Conservation (phyloP, 2,113 vertebrate species). For the Semnornis frantzii region DNA sequence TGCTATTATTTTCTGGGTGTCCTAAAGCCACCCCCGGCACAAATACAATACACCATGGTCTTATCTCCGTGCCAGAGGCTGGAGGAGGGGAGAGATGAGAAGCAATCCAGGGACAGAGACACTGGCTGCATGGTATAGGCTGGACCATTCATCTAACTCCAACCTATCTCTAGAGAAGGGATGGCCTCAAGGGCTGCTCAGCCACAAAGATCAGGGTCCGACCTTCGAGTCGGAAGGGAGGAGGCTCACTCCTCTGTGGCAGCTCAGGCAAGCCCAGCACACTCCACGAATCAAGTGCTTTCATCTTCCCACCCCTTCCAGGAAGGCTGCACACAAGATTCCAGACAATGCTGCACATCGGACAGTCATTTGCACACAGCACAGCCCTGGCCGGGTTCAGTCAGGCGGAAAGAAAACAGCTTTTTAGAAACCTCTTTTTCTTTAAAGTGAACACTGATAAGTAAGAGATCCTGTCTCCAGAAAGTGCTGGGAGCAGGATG, state of each 20-base stretch:
- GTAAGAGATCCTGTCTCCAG: background rate
- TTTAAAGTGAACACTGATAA: background rate
- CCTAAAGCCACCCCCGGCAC: background rate
- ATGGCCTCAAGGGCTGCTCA: background rate
- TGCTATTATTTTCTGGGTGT: background rate
- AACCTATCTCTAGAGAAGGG: background rate
- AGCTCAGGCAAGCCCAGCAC: background rate
- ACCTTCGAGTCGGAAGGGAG: background rate
- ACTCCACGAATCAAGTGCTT: background rate
- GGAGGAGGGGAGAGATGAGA: background rate
- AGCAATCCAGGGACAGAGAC: background rate
- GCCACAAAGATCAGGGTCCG: background rate
- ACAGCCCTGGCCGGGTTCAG: background rate
- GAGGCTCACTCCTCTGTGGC: background rate
- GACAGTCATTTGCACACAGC: background rate
- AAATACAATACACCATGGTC: background rate
- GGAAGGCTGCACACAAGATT: background rate
- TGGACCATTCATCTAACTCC: background rate
- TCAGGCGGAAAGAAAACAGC: background rate
- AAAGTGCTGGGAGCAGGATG: background rate
- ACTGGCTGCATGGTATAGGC: accelerated
- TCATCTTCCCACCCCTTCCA: slow-evolving; percentile 39
- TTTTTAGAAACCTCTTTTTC: background rate
- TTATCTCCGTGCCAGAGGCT: background rate
- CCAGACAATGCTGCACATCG: background rate